A percentile compares a stretch with the other conserved stretches of the same genome.
Conservation (phyloP, 2,113 vertebrate species). For the Geothlypis trichas region DNA sequence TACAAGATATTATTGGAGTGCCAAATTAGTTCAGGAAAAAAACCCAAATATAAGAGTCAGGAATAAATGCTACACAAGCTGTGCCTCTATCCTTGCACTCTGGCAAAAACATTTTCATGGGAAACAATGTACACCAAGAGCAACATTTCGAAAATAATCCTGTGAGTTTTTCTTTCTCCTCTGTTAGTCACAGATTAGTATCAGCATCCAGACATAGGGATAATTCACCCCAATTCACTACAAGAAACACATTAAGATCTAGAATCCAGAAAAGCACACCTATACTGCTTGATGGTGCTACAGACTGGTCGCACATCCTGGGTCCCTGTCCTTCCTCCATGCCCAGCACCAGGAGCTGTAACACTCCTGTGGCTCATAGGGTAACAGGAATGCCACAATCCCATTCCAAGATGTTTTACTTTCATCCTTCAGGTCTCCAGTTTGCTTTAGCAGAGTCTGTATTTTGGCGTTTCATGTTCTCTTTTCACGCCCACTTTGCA, state of each 20-base stretch:
- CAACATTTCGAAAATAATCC: not conserved
- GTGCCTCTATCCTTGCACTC: not conserved
- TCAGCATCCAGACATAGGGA: not conserved
- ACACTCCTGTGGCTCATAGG: not conserved
- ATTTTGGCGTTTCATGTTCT: not conserved
- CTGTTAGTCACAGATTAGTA: not conserved
- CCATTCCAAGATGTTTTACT: not conserved
- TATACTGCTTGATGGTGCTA: accelerated
- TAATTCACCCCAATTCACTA: not conserved
- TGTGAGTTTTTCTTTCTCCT: not conserved
- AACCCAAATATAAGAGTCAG: accelerated
- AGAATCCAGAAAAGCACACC: not conserved
- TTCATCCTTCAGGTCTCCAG: not conserved
- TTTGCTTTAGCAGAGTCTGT: not conserved
- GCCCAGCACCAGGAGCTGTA: not conserved
- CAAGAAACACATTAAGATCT: not conserved
- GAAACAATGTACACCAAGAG: not conserved
- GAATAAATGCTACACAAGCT: not conserved
- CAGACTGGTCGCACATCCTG: not conserved
- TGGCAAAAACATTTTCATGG: not conserved
- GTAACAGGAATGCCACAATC: not conserved
- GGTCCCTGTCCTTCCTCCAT: not conserved
- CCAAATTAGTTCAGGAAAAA: not conserved
- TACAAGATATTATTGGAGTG: not conserved
- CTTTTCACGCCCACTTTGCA: not conserved